Percentiles rank a stretch among this genome's conserved stretches.
Conservation (phyloP, 2,888 invertebrate species). For the Cactoblastis cactorum region DNA sequence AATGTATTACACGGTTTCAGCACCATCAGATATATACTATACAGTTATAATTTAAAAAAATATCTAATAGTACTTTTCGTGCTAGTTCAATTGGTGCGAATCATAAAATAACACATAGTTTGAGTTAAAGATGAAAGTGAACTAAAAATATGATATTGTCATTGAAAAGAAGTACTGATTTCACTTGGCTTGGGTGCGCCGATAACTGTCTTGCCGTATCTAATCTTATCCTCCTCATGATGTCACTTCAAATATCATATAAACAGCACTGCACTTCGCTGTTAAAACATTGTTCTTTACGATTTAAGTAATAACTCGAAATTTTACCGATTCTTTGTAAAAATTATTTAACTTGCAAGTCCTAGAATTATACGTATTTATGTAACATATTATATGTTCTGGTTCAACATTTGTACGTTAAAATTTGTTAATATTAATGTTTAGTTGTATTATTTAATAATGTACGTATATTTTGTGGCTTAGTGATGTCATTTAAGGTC, state of each 20-base stretch:
- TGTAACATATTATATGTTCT: too few relatives aligned
- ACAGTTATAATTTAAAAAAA: too few relatives aligned
- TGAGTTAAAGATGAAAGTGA: not conserved
- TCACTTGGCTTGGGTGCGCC: conserved; percentile 44
- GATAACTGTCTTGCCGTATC: conserved; percentile 46
- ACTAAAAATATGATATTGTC: not conserved
- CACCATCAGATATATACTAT: too few relatives aligned
- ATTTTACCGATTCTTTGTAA: not conserved
- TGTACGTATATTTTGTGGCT: too few relatives aligned
- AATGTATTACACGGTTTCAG: too few relatives aligned
- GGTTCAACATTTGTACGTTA: too few relatives aligned
- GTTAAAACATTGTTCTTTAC: conserved; percentile 15
- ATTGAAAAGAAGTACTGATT: conserved; percentile 19
- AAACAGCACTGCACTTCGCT: conserved; percentile 33
- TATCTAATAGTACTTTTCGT: too few relatives aligned
- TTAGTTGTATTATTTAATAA: too few relatives aligned
- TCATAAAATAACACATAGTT: too few relatives aligned
- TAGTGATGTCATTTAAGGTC: not conserved
- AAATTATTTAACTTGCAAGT: not conserved
- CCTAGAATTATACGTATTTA: too few relatives aligned
- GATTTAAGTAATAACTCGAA: conserved; percentile 14
- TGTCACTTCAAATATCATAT: conserved; percentile 44
- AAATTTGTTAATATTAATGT: not conserved
- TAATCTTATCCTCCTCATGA: conserved; percentile 62
- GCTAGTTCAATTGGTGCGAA: too few relatives aligned